Evolutionary conservation across 2,888 invertebrate genomes (phyloP), one percentile per base, ranked within the genome.

Genomic region (Diarsia mendica): DNA sequence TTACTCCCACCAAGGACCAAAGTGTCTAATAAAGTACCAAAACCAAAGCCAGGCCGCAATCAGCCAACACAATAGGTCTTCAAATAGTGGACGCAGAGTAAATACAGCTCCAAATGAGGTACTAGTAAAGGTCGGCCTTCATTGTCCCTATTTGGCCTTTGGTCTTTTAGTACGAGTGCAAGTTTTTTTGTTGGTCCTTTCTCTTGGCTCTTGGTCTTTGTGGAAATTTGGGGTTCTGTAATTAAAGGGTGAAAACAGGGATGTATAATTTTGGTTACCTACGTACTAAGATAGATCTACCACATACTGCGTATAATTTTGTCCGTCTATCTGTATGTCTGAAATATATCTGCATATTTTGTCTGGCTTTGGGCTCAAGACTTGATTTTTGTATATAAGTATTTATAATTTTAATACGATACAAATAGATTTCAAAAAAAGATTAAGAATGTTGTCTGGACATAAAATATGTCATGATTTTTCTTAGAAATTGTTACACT

Each of bases 21-120:
- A 72, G 60, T 58, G 51, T 61, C 55, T 71, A 68, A 84, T 82
- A 84, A 84, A 82, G 60, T 44, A 67, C 73, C n/a, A 11, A n/a
- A 15, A 60, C 33, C 65, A 81, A 80, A 81, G 46, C 70, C 61
- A 44, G 46, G 11, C 46, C 51, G 75, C 85, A 75, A 82, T 82
- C 65, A 75, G 58, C 61, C 67, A 39, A 68, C 81, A 82, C 85
- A 82, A 82, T 82, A 74, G 67, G 48, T 67, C 82, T 74, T 75
- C 71, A 82, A 82, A 84, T 71, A 75, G 71, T 75, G 46, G 61
- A 46, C 53, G 13, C 46, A 46, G 49, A 65, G 67, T 65, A 84
- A 84, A 82, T 81, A 82, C 61, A 51, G 55, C 61, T 68, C 33
- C 39, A 80, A 81, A 75, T 84, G 82, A 84, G 81, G 81, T 75